Percentiles rank a stretch among this genome's conserved stretches.
Conservation (phyloP, 1,140 invertebrate genomes). For the Goniozus legneri region DNA sequence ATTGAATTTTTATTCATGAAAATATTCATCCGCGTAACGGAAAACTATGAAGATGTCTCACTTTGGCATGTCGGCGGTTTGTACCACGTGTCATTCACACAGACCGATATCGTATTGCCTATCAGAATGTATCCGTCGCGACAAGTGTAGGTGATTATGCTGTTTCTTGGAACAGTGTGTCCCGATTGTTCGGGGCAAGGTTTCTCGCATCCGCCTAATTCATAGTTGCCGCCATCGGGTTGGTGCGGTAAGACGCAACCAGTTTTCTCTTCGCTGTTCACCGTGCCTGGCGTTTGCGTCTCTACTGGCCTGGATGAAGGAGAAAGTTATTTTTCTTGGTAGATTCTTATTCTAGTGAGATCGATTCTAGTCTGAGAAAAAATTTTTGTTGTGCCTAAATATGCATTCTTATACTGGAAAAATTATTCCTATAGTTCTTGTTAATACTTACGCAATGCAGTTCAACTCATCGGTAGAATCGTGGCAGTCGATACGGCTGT, state of each 20-base stretch:
- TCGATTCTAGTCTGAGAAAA: too few species aligned
- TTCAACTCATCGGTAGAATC: slow-evolving; percentile 17
- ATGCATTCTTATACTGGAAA: too few species aligned
- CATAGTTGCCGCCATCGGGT: slow-evolving; percentile 25
- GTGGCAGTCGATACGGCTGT: slow-evolving; percentile 17
- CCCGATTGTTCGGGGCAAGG: slow-evolving; percentile 20
- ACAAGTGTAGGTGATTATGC: slow-evolving; percentile 30
- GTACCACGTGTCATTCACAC: slow-evolving; percentile 23
- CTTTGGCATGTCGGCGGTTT: slow-evolving; percentile 22
- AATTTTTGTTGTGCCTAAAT: too few species aligned
- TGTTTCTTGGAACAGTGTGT: slow-evolving; percentile 23
- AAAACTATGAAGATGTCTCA: slow-evolving; percentile 4
- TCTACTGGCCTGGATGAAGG: too few species aligned
- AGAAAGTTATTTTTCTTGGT: too few species aligned
- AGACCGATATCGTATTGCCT: slow-evolving; percentile 25
- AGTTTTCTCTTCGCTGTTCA: slow-evolving; percentile 5
- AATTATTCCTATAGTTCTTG: too few species aligned
- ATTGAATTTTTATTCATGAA: too few species aligned
- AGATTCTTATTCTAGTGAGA: too few species aligned
- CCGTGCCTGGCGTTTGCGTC: too few species aligned
- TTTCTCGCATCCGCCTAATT: slow-evolving; percentile 22
- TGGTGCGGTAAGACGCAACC: slow-evolving; percentile 25
- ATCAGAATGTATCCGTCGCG: slow-evolving; percentile 22
- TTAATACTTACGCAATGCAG: slow-evolving; percentile 11
- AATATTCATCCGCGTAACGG: neutral